phyloP scores from a whole-genome alignment of 2,888 invertebrate species.

The Rambutsinella grinnellia region DNA sequence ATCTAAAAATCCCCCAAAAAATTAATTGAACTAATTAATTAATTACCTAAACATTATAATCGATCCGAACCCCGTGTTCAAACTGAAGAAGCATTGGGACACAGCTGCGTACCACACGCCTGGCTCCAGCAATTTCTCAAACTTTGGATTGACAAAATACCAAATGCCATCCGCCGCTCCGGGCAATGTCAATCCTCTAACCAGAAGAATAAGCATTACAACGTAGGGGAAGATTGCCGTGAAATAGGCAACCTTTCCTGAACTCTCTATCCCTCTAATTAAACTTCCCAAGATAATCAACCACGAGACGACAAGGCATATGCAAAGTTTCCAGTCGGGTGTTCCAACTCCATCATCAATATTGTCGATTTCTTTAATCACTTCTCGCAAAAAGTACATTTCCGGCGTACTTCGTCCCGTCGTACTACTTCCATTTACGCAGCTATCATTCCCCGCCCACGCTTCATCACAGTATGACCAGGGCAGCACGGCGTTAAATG shows the following conservation, averaged over 20 bases:
- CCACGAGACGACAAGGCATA: slow-evolving; percentile 55
- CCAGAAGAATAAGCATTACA: slow-evolving; percentile 80
- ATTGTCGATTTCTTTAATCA: slow-evolving; percentile 61
- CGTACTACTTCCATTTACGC: slow-evolving; percentile 9
- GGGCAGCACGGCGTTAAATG: slow-evolving; percentile 72
- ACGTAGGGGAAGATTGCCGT: slow-evolving; percentile 88
- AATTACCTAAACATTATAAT: slow-evolving; percentile 63
- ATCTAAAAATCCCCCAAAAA: no score
- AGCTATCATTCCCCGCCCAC: slow-evolving; percentile 70
- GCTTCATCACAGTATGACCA: slow-evolving; percentile 68
- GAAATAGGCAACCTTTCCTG: slow-evolving; percentile 83
- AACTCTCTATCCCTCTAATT: slow-evolving; percentile 43
- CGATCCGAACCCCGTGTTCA: slow-evolving; percentile 72
- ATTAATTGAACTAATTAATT: no score
- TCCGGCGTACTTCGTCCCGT: slow-evolving; percentile 68
- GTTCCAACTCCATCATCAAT: slow-evolving; percentile 65
- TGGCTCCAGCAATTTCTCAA: slow-evolving; percentile 79
- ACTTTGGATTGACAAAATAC: slow-evolving; percentile 85
- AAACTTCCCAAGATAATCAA: slow-evolving; percentile 41
- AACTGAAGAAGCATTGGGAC: slow-evolving; percentile 83
- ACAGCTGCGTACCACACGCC: slow-evolving; percentile 84
- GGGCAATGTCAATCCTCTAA: slow-evolving; percentile 73
- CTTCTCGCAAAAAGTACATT: slow-evolving; percentile 71
- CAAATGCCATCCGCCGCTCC: slow-evolving; percentile 82
- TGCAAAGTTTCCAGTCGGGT: slow-evolving; percentile 48